These are phyloP conservation scores for Ricordea florida DNA, from an alignment of 92 coral and sea anemone genomes.

Conservation along the genomic window DNA sequence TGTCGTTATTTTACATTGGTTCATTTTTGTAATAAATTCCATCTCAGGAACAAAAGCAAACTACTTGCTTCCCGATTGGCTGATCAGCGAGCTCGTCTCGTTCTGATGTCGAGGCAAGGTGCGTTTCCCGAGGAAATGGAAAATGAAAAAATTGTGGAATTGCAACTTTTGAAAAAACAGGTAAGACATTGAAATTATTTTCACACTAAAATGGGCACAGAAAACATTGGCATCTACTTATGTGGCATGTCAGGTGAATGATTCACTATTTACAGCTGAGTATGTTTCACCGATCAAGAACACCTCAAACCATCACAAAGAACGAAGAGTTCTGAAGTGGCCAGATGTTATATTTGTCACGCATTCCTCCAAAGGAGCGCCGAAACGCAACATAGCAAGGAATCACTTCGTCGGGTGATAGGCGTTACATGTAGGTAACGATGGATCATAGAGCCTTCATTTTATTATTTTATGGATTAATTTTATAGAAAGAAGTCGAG, in stretches of 20 bases:
- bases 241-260: no score
- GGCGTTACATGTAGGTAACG: no score
- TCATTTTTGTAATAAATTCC: background rate
- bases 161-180: constrained; percentile 60
- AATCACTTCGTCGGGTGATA: no score
- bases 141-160: constrained; percentile 66
- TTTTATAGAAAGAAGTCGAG: constrained; percentile 44
- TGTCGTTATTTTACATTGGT: no score
- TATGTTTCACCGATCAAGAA: no score
- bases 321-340: no score
- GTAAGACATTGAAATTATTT: constrained; percentile 3
- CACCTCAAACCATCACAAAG: no score
- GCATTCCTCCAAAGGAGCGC: no score
- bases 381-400: no score
- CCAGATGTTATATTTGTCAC: no score
- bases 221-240: background rate
- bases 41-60: constrained; percentile 56
- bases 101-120: constrained; percentile 60
- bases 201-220: background rate
- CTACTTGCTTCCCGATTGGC: constrained; percentile 36
- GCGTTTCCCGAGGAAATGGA: constrained; percentile 55
- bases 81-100: constrained; percentile 67
- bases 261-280: no score
- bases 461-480: background rate
- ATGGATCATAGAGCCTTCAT: no score